phyloP scores from a whole-genome alignment of 2,888 invertebrate species.

The Philereme transversata region DNA sequence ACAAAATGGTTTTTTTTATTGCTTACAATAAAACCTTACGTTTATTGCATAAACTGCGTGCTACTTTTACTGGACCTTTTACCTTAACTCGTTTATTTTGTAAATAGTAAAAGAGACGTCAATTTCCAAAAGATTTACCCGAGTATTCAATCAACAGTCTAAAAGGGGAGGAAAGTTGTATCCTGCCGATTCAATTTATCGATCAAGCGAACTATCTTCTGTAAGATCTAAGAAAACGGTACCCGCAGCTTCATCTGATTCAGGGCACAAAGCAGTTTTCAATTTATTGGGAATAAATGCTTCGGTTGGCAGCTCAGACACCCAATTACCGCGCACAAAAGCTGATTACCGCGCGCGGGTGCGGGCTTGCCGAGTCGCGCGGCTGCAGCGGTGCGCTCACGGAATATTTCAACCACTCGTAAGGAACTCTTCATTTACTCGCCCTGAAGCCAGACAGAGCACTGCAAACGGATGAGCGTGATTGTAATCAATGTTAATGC shows the following conservation, averaged over 20 bases:
- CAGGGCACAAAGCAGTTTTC: slow-evolving; percentile 79
- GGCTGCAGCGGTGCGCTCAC: slow-evolving; percentile 52
- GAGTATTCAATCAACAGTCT: slow-evolving; percentile 12
- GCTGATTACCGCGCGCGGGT: slow-evolving; percentile 79
- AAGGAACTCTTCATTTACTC: slow-evolving; percentile 73
- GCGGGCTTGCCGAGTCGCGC: slow-evolving; percentile 54
- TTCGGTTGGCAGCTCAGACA: slow-evolving; percentile 82
- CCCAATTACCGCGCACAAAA: slow-evolving; percentile 83
- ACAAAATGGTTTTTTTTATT: not conserved
- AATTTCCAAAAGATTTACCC: not conserved
- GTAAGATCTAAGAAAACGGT: slow-evolving; percentile 52
- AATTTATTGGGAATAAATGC: slow-evolving; percentile 83
- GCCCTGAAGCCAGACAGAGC: slow-evolving; percentile 55
- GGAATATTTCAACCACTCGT: slow-evolving; percentile 73
- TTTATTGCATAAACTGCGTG: no score
- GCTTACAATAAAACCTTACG: no score
- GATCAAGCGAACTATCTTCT: slow-evolving; percentile 25
- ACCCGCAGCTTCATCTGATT: slow-evolving; percentile 71
- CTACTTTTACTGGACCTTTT: no score
- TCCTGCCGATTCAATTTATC: slow-evolving; percentile 22
- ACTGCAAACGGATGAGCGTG: slow-evolving; percentile 50
- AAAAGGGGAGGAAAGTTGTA: slow-evolving; percentile 21
- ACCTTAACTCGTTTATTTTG: no score
- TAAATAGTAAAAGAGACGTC: not conserved
- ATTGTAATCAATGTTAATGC: slow-evolving; percentile 61